Base-by-base conservation (phyloP, 2,888 invertebrate species). In the Cryptocephalus primarius region DNA sequence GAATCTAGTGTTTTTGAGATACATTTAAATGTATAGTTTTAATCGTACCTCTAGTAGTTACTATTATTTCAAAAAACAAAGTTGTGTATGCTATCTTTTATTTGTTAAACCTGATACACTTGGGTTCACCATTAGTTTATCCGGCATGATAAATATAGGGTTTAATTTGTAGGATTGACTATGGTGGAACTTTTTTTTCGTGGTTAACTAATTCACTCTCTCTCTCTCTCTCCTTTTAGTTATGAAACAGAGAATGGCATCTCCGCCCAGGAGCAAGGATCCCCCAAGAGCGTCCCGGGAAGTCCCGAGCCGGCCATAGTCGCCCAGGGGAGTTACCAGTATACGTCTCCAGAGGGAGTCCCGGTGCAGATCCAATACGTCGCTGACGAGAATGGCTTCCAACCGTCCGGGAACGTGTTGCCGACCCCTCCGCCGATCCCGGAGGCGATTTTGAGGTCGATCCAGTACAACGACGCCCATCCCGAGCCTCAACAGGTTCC, bases 391-490 rank as follows among this genome's bases (percentile, higher is more conserved):
- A 61, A 62, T 33, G 65, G 65, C 43, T 65, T 56, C 55, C 64
- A 62, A 46, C 62, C 63, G 6, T 44, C 49, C 43, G 63, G 62
- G 9, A 57, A 55, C 31, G 42, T 42, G 6, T 13, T 42, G 42
- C 42, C 42, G 8, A 31, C 42, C 9, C 22, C 31, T 11, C 42
- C 22, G 11, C 53, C 56, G 45, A 48, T 57, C 61, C 72, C 40
- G 72, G 66, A 65, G 65, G 66, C 34, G 71, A 76, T 43, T 75
- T 76, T 40, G 77, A 80, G 53, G 79, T 80, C 40, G 9, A 63
- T 81, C 53, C 63, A 67, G 39, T 82, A 78, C 66, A 60, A 72
- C 48, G 81, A 81, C 55, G 78, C 58, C 9, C 56, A 60, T 48
- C 11, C 36, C 12, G 36, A 36, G 6, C 36, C 36, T 12, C 11